Percentiles rank a stretch among this genome's conserved stretches.
These are phyloP conservation scores for Trichogramma dendrolimi DNA, from an alignment of 2,888 invertebrate genomes.

Conservation along the genomic window DNA sequence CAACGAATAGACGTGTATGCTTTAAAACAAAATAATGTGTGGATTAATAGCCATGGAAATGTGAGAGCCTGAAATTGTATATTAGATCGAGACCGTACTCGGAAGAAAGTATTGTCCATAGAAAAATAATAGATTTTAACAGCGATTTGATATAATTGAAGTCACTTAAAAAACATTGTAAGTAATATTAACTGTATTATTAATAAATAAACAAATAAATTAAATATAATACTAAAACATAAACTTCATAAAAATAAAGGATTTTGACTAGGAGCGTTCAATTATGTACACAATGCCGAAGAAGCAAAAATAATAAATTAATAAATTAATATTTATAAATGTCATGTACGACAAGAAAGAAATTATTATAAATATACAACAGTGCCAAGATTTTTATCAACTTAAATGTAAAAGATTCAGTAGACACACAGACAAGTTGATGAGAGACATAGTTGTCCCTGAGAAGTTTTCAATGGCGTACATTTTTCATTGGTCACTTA, in stretches of 20 bases:
- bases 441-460: too few relatives aligned
- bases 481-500: too few relatives aligned
- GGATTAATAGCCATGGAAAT: too few relatives aligned
- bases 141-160: conserved; percentile 13
- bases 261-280: conserved; percentile 7
- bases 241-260: conserved; percentile 2
- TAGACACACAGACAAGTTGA: too few relatives aligned
- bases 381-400: too few relatives aligned
- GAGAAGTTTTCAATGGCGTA: too few relatives aligned
- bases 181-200: conserved; percentile 19
- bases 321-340: not conserved
- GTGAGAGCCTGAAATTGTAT: too few relatives aligned
- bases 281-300: conserved; percentile 8
- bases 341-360: not conserved
- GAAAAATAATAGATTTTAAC: conserved; percentile 9
- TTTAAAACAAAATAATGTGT: not conserved
- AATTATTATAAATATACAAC: too few relatives aligned
- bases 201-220: conserved; percentile 13
- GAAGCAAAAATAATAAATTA: conserved; percentile 6
- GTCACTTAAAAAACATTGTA: too few relatives aligned
- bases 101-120: conserved; percentile 19
- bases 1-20: not conserved
- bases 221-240: conserved; percentile 18
- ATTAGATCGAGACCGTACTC: not conserved
- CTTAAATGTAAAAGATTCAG: too few relatives aligned